Evolutionary conservation across 2,888 invertebrate genomes (phyloP).

Genomic region (Apodemia zela): DNA sequence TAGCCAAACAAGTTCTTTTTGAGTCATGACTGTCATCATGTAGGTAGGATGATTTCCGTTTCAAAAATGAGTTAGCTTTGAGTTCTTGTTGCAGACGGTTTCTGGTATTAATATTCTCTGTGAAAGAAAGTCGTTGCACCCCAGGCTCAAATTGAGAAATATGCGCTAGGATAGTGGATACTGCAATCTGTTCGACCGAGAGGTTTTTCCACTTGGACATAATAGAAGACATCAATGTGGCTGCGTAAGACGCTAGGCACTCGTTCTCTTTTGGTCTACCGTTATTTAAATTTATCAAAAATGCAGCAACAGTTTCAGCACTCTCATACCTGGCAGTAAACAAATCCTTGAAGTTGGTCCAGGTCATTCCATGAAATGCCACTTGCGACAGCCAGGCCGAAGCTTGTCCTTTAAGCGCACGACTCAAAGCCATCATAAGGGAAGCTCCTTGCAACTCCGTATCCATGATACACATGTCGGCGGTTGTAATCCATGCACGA

Average conservation of each 20-base stretch:
- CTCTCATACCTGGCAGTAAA: slow-evolving; percentile 25
- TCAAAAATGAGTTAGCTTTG: neutral
- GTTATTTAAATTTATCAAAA: slow-evolving; percentile 21
- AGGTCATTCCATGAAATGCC: slow-evolving; percentile 26
- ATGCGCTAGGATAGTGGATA: slow-evolving; percentile 21
- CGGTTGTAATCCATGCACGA: slow-evolving; percentile 25
- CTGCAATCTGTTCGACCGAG: slow-evolving; percentile 20
- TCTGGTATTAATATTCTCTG: slow-evolving; percentile 11
- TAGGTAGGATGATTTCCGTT: neutral
- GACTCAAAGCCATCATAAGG: slow-evolving; percentile 22
- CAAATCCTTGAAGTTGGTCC: slow-evolving; percentile 26
- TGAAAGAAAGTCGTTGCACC: slow-evolving; percentile 19
- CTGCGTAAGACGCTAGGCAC: slow-evolving; percentile 21
- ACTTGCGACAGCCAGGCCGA: slow-evolving; percentile 29
- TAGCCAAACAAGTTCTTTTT: neutral
- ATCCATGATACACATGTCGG: slow-evolving; percentile 26
- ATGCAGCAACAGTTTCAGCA: slow-evolving; percentile 21
- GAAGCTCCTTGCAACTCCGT: slow-evolving; percentile 15
- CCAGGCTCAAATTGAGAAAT: slow-evolving; percentile 20
- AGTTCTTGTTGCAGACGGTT: neutral
- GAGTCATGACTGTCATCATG: neutral
- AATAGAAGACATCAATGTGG: slow-evolving; percentile 8
- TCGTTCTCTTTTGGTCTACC: slow-evolving; percentile 25
- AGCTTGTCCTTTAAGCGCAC: slow-evolving; percentile 26
- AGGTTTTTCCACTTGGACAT: slow-evolving; percentile 24